Percentiles rank a stretch among this genome's conserved stretches.
Conservation (phyloP, 2,888 invertebrate genomes). For the Cheilosia vulpina region DNA sequence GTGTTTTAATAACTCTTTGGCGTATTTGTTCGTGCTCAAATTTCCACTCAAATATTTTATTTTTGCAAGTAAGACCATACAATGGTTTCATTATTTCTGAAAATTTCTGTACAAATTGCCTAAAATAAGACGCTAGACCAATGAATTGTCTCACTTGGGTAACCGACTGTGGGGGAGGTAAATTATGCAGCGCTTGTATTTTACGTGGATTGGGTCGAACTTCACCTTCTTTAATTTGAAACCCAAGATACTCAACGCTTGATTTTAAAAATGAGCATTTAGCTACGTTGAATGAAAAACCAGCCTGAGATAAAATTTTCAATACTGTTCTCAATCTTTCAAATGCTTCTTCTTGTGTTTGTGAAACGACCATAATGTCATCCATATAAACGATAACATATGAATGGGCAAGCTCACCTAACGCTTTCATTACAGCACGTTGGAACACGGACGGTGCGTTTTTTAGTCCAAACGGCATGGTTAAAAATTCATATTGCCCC, state of each 20-base stretch:
- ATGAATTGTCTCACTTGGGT: slow-evolving; percentile 46
- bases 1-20: slow-evolving; percentile 37
- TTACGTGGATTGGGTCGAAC: too few relatives aligned
- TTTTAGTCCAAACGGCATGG: slow-evolving; percentile 49
- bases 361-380: slow-evolving; percentile 56
- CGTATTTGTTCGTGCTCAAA: slow-evolving; percentile 37
- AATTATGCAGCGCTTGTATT: too few relatives aligned
- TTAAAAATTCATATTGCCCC: slow-evolving; percentile 43
- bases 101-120: slow-evolving; percentile 26
- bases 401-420: slow-evolving; percentile 49
- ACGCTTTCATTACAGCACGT: slow-evolving; percentile 15
- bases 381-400: slow-evolving; percentile 62
- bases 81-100: slow-evolving; percentile 23
- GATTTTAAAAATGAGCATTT: slow-evolving; percentile 45
- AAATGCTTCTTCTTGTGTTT: slow-evolving; percentile 41
- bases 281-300: slow-evolving; percentile 44
- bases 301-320: slow-evolving; percentile 40
- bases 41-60: slow-evolving; percentile 11
- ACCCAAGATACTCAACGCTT: slow-evolving; percentile 42
- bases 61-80: slow-evolving; percentile 19
- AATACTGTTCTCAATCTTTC: slow-evolving; percentile 50
- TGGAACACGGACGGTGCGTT: slow-evolving; percentile 50
- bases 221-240: slow-evolving; percentile 22
- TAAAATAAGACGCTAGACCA: slow-evolving; percentile 37
- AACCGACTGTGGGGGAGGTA: slow-evolving; percentile 29